Percentiles rank a stretch among this genome's conserved stretches.
Evolutionary conservation across 2,113 vertebrate species (phyloP).

Genomic region (Tragulus kanchil): DNA sequence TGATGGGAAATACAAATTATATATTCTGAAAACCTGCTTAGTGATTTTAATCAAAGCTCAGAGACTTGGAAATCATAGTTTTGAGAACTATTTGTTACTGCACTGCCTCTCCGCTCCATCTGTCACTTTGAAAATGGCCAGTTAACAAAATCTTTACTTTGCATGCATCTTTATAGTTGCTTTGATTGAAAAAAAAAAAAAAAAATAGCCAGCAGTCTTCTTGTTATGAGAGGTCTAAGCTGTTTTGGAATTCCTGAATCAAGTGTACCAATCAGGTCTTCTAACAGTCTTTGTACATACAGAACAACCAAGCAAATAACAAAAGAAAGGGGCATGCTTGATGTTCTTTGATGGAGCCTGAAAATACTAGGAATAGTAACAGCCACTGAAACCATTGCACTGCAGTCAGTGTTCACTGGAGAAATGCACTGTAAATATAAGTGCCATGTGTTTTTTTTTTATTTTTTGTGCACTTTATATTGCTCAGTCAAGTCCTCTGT

Average conservation of each 20-base stretch:
- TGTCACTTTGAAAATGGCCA: not conserved
- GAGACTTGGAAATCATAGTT: not conserved
- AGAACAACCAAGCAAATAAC: slow-evolving; percentile 20
- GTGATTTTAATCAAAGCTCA: not conserved
- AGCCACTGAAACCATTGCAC: not conserved
- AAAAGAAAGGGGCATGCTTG: slow-evolving; percentile 17
- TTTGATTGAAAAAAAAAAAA: not conserved
- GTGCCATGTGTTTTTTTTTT: no score
- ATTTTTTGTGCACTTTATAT: no score
- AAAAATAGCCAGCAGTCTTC: not conserved
- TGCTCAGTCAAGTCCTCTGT: not conserved
- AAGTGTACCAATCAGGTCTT: slow-evolving; percentile 44
- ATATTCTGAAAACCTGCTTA: not conserved
- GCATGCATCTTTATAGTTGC: not conserved
- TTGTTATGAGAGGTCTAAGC: slow-evolving; percentile 1
- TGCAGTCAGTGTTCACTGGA: not conserved
- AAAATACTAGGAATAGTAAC: not conserved
- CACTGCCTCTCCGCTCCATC: not conserved
- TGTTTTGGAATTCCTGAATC: slow-evolving; percentile 52
- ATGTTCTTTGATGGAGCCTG: slow-evolving; percentile 7
- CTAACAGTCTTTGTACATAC: slow-evolving; percentile 51
- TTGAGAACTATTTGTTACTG: not conserved
- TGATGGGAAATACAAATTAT: not conserved
- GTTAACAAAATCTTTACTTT: slow-evolving; percentile 31
- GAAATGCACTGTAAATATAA: not conserved